Evolutionary conservation across 2,888 invertebrate species (phyloP).

Genomic region (Habrosyne pyritoides): DNA sequence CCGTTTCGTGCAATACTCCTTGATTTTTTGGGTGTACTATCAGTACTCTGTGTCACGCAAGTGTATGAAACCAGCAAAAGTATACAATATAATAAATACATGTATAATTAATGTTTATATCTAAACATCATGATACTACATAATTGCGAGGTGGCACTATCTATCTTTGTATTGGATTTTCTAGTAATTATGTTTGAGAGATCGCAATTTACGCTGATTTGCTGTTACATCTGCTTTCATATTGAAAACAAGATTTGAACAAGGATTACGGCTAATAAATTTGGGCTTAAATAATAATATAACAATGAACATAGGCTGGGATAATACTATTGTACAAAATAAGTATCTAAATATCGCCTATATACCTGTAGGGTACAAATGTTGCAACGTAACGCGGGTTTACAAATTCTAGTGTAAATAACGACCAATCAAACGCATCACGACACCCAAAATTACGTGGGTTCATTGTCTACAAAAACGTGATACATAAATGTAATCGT

Average conservation of each 20-base stretch:
- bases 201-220: background rate
- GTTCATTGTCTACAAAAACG: background rate
- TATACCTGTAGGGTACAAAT: background rate
- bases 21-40: background rate
- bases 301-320: background rate
- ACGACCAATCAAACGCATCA: constrained; percentile 41
- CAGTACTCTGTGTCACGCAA: background rate
- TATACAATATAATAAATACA: background rate
- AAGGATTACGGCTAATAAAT: background rate
- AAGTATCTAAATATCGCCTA: background rate
- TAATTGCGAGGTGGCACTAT: constrained; percentile 76
- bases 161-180: constrained; percentile 61
- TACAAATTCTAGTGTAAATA: constrained; percentile 28
- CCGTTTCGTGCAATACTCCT: constrained; percentile 13
- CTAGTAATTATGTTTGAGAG: constrained; percentile 23
- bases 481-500: constrained; percentile 34
- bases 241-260: too few relatives aligned
- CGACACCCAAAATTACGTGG: background rate
- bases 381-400: background rate
- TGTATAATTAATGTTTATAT: constrained; percentile 35
- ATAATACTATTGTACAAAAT: background rate
- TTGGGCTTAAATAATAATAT: background rate
- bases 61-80: background rate
- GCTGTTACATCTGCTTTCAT: background rate
- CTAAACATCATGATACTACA: constrained; percentile 61